Evolutionary conservation across 2,797 vertebrate genomes (phyloP).

Genomic region (Liparis tanakae): DNA sequence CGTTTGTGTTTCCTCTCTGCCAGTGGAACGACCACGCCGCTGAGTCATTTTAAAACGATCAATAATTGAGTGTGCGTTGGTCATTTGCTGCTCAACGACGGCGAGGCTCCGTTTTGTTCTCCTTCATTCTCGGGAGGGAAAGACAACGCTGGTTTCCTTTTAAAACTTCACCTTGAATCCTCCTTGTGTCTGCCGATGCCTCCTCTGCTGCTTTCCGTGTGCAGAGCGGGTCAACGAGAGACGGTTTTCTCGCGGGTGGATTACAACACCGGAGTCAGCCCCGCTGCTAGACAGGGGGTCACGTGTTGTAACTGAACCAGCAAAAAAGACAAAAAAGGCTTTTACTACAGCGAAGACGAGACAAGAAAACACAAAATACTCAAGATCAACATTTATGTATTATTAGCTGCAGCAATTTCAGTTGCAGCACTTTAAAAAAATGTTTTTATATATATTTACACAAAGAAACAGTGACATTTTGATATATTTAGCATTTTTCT

Average conservation of each 20-base stretch:
- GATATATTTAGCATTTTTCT: no score
- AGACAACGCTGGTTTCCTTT: constrained; percentile 34
- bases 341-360: background rate
- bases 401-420: no score
- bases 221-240: constrained; percentile 6
- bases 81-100: background rate
- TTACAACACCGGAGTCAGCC: constrained; percentile 14
- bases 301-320: constrained; percentile 7
- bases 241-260: constrained; percentile 6
- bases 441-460: no score
- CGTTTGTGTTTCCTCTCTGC: background rate
- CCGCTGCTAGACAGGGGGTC: background rate
- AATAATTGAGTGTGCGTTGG: background rate
- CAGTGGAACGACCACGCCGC: background rate
- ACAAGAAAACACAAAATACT: background rate
- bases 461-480: no score
- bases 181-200: background rate
- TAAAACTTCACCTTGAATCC: constrained; percentile 42
- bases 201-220: background rate
- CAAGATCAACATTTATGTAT: no score
- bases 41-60: background rate
- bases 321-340: background rate
- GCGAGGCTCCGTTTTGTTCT: background rate
- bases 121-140: background rate
- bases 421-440: no score